Evolutionary conservation across 2,888 invertebrate species (phyloP).

Genomic region (Venusia cambrica): DNA sequence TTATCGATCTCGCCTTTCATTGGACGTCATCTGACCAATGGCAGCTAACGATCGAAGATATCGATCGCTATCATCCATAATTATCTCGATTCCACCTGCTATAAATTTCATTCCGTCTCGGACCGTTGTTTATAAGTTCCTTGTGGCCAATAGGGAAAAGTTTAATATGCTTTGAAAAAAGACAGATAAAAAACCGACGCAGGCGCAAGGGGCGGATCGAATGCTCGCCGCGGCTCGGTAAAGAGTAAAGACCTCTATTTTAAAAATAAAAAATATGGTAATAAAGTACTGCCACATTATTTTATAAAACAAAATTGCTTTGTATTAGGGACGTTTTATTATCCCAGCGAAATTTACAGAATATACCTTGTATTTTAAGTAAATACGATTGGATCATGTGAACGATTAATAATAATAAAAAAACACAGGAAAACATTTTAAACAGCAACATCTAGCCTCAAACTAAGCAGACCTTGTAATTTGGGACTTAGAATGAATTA

Average conservation of each 20-base stretch:
- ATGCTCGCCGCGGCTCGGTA: slow-evolving; percentile 50
- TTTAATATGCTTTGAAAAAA: slow-evolving; percentile 63
- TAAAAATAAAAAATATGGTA: slow-evolving; percentile 38
- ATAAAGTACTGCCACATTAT: slow-evolving; percentile 28
- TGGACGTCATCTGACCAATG: slow-evolving; percentile 46
- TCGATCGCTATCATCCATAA: slow-evolving; percentile 49
- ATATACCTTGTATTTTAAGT: no score
- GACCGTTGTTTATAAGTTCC: slow-evolving; percentile 64
- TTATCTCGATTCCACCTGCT: slow-evolving; percentile 61
- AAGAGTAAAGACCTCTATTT: slow-evolving; percentile 63
- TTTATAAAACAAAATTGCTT: no score
- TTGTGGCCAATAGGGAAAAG: slow-evolving; percentile 76
- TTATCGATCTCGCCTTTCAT: slow-evolving; percentile 47
- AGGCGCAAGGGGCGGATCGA: slow-evolving; percentile 67
- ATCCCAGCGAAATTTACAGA: no score
- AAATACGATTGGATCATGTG: no score
- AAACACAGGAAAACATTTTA: no score
- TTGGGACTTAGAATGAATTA: no score
- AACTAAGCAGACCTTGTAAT: no score
- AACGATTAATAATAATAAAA: no score
- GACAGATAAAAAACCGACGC: slow-evolving; percentile 52
- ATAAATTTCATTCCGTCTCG: slow-evolving; percentile 69
- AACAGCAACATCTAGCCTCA: no score
- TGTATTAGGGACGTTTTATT: no score
- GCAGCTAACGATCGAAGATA: slow-evolving; percentile 34